Percentiles rank a stretch among this genome's conserved stretches.
phyloP scores from a whole-genome alignment of 2,888 invertebrate genomes.

The Rhopalosiphum nymphaeae region DNA sequence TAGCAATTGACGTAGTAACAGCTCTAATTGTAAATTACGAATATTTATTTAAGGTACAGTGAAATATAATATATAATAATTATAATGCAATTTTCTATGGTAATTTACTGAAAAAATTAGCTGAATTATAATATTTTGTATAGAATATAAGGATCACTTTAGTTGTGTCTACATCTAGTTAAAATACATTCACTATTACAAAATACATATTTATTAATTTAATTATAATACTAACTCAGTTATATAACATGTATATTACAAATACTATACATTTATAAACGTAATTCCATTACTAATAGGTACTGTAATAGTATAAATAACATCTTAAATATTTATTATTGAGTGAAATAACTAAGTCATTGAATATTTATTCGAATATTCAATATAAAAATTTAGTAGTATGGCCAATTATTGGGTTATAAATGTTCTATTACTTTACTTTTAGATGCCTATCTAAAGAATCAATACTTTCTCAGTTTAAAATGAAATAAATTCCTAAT shows the following conservation, averaged over 20 bases:
- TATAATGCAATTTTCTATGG: background rate
- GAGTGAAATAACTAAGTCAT: too few species aligned
- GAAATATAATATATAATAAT: background rate
- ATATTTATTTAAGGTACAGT: constrained; percentile 77
- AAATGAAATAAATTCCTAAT: background rate
- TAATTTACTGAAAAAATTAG: background rate
- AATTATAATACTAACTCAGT: background rate
- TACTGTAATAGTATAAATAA: background rate
- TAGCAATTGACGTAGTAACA: constrained; percentile 91
- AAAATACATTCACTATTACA: background rate
- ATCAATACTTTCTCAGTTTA: background rate
- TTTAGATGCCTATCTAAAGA: background rate
- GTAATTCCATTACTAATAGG: background rate
- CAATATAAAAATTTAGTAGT: background rate
- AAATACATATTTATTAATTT: background rate
- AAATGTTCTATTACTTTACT: background rate
- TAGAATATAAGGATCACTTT: background rate
- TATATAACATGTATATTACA: background rate
- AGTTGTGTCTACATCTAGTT: background rate
- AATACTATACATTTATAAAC: background rate
- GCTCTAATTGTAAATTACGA: constrained; percentile 81
- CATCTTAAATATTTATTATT: background rate
- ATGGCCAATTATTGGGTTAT: background rate
- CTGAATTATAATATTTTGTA: background rate
- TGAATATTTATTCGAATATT: background rate